These are phyloP conservation scores for Enteromius paludinosus DNA, from an alignment of 2,797 vertebrate genomes.

Conservation along the genomic window DNA sequence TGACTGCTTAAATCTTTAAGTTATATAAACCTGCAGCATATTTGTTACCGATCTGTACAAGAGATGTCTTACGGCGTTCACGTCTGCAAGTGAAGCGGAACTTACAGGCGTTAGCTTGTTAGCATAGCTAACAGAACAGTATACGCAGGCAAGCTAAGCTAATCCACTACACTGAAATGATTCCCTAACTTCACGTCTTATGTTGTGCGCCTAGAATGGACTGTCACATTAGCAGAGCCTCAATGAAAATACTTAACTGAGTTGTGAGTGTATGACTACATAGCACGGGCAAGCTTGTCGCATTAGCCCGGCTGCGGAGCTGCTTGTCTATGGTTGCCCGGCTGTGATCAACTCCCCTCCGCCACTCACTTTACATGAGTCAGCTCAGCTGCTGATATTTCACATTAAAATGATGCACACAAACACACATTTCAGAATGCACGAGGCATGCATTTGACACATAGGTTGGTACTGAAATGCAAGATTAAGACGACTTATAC, in stretches of 20 bases:
- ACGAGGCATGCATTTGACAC: background rate
- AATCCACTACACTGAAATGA: conserved; percentile 14
- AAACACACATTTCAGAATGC: background rate
- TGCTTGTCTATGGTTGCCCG: conserved; percentile 20
- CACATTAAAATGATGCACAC: conserved; percentile 12
- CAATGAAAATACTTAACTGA: background rate
- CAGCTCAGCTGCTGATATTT: conserved; percentile 40
- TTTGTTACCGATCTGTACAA: background rate
- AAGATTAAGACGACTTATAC: background rate
- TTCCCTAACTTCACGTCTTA: background rate
- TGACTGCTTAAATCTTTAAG: background rate
- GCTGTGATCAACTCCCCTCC: conserved; percentile 34
- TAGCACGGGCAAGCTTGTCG: background rate
- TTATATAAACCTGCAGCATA: background rate
- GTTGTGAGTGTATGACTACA: background rate
- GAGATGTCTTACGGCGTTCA: no score
- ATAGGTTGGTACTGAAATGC: background rate
- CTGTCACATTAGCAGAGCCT: background rate
- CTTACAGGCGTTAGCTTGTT: conserved; percentile 31
- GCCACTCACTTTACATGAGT: conserved; percentile 33
- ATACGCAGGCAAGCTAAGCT: conserved; percentile 33
- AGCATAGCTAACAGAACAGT: conserved; percentile 34
- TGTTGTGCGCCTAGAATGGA: background rate
- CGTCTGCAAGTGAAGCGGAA: conserved; percentile 1
- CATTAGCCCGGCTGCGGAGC: conserved; percentile 13